Base-by-base conservation (phyloP, 2,113 vertebrate genomes). In the Tinamus guttatus region DNA sequence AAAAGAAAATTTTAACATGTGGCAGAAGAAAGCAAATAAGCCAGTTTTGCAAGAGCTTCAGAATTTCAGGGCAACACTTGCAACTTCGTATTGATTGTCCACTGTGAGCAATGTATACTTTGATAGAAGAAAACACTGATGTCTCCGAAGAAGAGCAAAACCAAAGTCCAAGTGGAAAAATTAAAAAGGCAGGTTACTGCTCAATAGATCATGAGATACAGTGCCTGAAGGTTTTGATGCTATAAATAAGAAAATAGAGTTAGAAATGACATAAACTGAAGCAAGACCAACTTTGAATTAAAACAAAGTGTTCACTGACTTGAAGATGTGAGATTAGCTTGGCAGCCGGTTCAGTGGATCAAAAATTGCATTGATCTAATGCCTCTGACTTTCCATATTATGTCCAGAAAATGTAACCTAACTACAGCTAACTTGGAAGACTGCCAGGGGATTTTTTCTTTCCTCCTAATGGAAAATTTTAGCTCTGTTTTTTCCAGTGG, bases 391-490 rank as follows among this genome's bases (percentile, higher is more conserved):
- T 94, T 62, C 77, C 22, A 68, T 41, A n/a, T 84, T 60, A 70
- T 14, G 65, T 36, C 65, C 65, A 81, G 62, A 81, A 84, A 84
- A 65, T 16, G 56, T 86, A 88, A 95, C 32, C 34, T 54, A 71
- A 89, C 56, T 75, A 67, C 34, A 78, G 83, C 41, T 84, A 5
- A 3, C 40, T 51, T 78, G 60, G 45, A 77, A 93, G 68, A 90
- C 5, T 87, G 20, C 67, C 93, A 64, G 43, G 22, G 69, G 82
- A 91, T 22, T 22, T 68, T 64, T 32, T 59, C 27, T 38, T 7
- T 22, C 12, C 27, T 87, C 67, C 52, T 83, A 88, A 73, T 2
- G 64, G 85, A 95, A 96, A 95, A 92, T 92, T 94, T 94, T 45
- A 22, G 40, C 80, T 90, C 51, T 25, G 17, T 81, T 95, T 85